Evolutionary conservation across 1,140 invertebrate species (phyloP), one percentile per base, ranked within the genome.

Genomic region (Drosophila bipectinata): DNA sequence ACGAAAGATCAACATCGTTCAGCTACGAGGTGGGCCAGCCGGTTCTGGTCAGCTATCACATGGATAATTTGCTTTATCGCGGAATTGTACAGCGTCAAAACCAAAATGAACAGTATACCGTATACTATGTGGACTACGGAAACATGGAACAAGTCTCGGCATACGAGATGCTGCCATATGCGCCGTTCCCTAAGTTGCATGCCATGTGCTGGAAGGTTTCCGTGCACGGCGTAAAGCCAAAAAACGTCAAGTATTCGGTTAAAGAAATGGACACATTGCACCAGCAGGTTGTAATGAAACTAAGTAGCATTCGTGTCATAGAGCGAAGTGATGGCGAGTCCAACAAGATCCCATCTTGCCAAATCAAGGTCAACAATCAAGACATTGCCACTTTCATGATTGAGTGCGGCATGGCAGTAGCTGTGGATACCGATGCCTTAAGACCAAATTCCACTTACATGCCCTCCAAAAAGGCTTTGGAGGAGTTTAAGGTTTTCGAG

Each of bases 111-210:
- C 84, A 82, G 10, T 92, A 94, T 58, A 72, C 92, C 4, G 93
- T 95, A 1, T 82, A 92, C 58, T 95, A 94, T 74, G 90, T 96
- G 1, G 95, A 96, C 80, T 95, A 93, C 71, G 95, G 95, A 0
- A 95, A 95, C 60, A 83, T 92, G 53, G 93, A 94, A 69, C 79
- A 87, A 1, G 94, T 94, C 18, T 59, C 89, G 0, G 90, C 93
- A 3, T 75, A 83, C 4, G 92, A 94, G 14, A 54, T 96, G 39
- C 92, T 94, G 9, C 95, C 94, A 73, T 92, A 93, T 60, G 91
- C 95, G 2, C 92, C 94, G 4, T 92, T 95, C 26, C 80, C 92
- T 1, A 78, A 95, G 47, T 92, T 95, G 18, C 95, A 95, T 1
- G 92, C 93, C 3, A 93, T 94, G 75, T 93, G 93, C 7, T 92